Evolutionary conservation across 2,113 vertebrate species (phyloP), one percentile per base, ranked within the genome.

Genomic region (Pseudopipra pipra): DNA sequence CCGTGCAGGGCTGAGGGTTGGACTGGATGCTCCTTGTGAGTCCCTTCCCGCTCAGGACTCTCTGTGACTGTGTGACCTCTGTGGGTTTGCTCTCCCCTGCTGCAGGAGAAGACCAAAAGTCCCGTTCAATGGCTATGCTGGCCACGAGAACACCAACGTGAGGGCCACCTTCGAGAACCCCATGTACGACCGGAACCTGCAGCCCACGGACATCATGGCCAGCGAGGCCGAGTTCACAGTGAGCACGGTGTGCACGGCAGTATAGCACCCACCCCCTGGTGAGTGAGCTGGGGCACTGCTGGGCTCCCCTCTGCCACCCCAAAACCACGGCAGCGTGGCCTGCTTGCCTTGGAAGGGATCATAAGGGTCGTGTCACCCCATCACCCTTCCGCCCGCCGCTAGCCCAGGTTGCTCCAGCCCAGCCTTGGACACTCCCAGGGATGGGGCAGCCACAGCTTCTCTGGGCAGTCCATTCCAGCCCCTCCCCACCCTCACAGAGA

Each of bases 121-220:
- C 89, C 99, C 99, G 0, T 99, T 99, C 98, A 99, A 99, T 14
- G 99, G 99, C 95, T 99, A 99, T 5, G 98, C 98, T 0, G 99
- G 99, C 88, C 99, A 99, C 4, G 99, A 99, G 92, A 99, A 99
- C 98, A 99, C 98, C 24, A 99, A 98, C 5, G 99, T 99, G 13
- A 98, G 99, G 90, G 99, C 98, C 17, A 99, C 99, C 0, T 99
- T 99, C 28, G 99, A 99, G 96, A 99, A 99, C 91, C 99, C 99
- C 0, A 99, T 99, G 99, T 99, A 99, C 1, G 99, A 99, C 97
- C 98, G 99, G n/a, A 99, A 98, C 98, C 99, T 99, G 97, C 99
- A 99, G 80, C 98, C 99, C 94, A 99, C 99, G 6, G 99, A 99
- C 97, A 99, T 99, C 97, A 95, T 99, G 98, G 97, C 98, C 91